phyloP scores from a whole-genome alignment of 2,113 vertebrate species.

The Otocyon megalotis region DNA sequence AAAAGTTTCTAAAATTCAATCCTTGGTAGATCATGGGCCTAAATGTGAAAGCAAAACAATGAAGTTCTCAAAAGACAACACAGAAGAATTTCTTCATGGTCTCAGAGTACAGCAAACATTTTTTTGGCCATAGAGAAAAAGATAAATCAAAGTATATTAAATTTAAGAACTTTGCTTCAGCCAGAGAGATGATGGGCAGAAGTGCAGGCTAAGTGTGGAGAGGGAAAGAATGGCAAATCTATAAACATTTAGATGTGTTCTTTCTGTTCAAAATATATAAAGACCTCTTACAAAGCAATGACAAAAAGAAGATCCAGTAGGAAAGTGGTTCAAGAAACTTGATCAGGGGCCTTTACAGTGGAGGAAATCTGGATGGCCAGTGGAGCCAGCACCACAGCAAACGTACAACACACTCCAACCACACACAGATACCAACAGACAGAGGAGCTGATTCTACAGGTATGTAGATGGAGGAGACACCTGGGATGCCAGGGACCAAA shows the following conservation, averaged over 20 bases:
- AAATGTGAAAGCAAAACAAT: neutral
- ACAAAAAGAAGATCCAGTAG: too few species aligned
- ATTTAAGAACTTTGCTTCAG: neutral
- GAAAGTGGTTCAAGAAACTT: neutral
- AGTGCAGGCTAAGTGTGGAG: too few species aligned
- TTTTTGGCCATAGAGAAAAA: neutral
- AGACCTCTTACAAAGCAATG: neutral
- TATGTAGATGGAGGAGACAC: neutral
- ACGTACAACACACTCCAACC: too few species aligned
- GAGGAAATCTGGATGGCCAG: neutral
- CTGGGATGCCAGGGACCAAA: neutral
- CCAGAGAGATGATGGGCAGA: neutral
- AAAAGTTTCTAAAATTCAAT: neutral
- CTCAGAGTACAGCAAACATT: neutral
- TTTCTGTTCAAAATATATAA: neutral
- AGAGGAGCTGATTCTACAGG: neutral
- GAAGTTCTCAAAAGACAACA: neutral
- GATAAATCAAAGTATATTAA: neutral
- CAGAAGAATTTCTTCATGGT: too few species aligned
- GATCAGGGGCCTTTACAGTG: neutral
- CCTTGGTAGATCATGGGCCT: neutral
- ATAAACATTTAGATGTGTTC: neutral
- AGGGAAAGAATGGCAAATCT: neutral
- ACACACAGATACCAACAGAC: fast-evolving
- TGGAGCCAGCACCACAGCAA: fast-evolving